Base-by-base conservation (phyloP, 1,140 invertebrate species). In the Wasmannia auropunctata region DNA sequence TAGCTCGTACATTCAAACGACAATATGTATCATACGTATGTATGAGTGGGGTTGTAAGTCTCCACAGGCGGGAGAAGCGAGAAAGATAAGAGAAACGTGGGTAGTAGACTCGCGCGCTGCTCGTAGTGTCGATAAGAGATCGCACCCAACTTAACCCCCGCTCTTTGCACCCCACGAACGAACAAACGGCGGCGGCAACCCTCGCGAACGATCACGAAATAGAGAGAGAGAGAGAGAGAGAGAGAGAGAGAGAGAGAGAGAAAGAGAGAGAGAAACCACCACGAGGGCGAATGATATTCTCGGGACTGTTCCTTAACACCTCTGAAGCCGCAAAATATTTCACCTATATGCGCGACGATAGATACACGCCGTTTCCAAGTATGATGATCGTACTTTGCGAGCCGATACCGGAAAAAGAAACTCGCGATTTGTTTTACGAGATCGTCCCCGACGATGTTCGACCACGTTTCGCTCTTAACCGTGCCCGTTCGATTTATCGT, bases 11-110 rank as follows among this genome's bases (percentile, higher is more conserved):
- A 85, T 90, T 77, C 72, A 51, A 85, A 90, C 83, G 87, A 90
- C 89, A 89, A 92, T 92, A 92, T 90, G 85, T 91, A 87, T 88
- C 51, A 54, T 67, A n/a, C 56, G 89, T 86, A 77, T 90, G 86
- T 88, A 69, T 91, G 62, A 76, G 87, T 81, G 65, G 56, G 87
- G 86, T 87, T 72, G 85, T 85, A 91, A 90, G 90, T 88, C n/a
- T 83, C 43, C 58, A 87, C 67, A 25, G 49, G 34, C 51, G 83
- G 37, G 58, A 83, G 76, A 89, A 85, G 80, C 86, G 86, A 88
- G 90, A 91, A 91, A 94, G 93, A 94, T 94, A 94, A 94, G 93
- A 85, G 85, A 88, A 91, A 94, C 93, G 93, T 93, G 93, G 92
- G 90, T 93, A 93, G 90, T 93, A 93, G 94, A 94, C 93, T 94